Base-by-base conservation (phyloP, 2,888 invertebrate species). In the Argynnis bischoffii region DNA sequence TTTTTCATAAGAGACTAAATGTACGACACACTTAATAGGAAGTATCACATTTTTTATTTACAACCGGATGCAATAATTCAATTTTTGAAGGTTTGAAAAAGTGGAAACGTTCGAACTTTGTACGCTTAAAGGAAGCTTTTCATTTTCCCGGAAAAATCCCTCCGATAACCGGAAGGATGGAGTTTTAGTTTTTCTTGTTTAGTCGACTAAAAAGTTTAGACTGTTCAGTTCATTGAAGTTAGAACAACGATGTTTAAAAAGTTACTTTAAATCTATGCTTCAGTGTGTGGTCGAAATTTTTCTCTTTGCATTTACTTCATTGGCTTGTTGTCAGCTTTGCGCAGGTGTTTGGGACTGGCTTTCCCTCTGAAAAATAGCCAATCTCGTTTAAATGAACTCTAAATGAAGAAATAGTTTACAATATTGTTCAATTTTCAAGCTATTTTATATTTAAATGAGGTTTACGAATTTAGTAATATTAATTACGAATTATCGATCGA, bases 181-280 rank as follows among this genome's bases (percentile, higher is more conserved):
- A 70, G 63, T 67, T 65, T 64, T 60, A 67, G 55, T 60, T 66
- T 66, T 66, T 66, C 66, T 69, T 70, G 67, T 57, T 67, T 47
- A 64, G 56, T 64, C 64, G 53, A 67, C 64, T 67, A 64, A 66
- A 64, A 55, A 64, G 63, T 66, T 66, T 16, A 50, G 60, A 16
- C 21, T 35, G 15, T 16, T 50, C 48, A 68, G 60, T 61, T 64
- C 55, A 64, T 55, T 55, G 50, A 64, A 68, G 68, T 68, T 68
- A 55, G 68, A 11, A 55, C 64, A 50, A 59, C 64, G 60, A 59
- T 55, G 51, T 68, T 55, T 68, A 51, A 64, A 68, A 50, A 60
- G 15, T 64, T 59, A 54, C 53, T 31, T 51, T 51, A 61, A 66
- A 55, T 54, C 47, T 48, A 60, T 54, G 65, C 31, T 16, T 16